Conservation (phyloP, 2,888 invertebrate species). For the Heliconius ismenius region DNA sequence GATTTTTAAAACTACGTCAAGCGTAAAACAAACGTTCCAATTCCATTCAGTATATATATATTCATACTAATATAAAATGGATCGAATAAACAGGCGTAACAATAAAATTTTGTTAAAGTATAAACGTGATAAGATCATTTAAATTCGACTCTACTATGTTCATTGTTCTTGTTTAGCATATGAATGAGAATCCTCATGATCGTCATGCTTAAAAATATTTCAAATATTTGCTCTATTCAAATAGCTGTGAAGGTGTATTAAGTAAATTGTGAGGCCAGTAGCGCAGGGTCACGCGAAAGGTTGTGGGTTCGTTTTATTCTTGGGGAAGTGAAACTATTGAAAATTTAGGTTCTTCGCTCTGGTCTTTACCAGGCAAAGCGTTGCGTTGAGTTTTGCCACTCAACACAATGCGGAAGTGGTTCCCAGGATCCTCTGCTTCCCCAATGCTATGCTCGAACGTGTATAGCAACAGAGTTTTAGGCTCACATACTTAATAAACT, state of each 20-base stretch:
- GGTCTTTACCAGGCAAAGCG: too few species aligned
- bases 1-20: neutral
- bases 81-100: slow-evolving; percentile 39
- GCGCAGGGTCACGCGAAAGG: neutral
- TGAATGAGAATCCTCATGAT: slow-evolving; percentile 28
- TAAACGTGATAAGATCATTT: slow-evolving; percentile 35
- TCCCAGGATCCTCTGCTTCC: too few species aligned
- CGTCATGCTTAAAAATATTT: slow-evolving; percentile 40
- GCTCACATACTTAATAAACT: neutral
- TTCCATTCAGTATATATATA: neutral
- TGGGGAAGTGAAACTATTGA: too few species aligned
- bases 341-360: too few species aligned
- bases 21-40: slow-evolving; percentile 14
- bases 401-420: too few species aligned
- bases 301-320: too few species aligned
- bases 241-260: neutral
- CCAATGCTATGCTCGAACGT: too few species aligned
- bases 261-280: neutral
- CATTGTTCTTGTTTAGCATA: slow-evolving; percentile 38
- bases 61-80: slow-evolving; percentile 16
- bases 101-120: slow-evolving; percentile 35
- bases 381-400: too few species aligned
- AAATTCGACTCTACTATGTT: slow-evolving; percentile 35
- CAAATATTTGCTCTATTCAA: slow-evolving; percentile 27
- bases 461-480: neutral